Conservation (phyloP, 2,797 vertebrate genomes). For the Danionella dracula region DNA sequence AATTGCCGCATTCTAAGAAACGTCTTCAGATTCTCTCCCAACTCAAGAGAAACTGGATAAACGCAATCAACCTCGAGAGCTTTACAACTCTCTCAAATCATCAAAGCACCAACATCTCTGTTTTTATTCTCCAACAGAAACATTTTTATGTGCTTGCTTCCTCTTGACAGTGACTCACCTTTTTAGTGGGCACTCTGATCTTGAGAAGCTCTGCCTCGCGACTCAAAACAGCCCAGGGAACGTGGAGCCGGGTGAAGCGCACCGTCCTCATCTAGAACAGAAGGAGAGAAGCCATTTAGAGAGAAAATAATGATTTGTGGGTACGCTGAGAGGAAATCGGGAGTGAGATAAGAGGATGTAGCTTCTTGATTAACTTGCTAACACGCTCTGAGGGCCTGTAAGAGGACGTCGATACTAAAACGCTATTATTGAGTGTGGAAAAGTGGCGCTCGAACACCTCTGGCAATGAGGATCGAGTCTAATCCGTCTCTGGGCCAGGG, state of each 20-base stretch:
- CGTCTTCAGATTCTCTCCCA: too few relatives aligned
- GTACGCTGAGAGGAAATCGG: background rate
- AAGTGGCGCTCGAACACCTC: conserved; percentile 17
- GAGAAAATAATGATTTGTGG: background rate
- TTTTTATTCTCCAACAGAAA: background rate
- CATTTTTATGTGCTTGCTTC: background rate
- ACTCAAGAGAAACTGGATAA: too few relatives aligned
- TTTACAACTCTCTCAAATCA: background rate
- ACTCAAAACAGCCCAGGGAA: conserved; percentile 90
- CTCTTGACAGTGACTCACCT: conserved; percentile 67
- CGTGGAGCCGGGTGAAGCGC: conserved; percentile 85
- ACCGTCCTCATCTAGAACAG: conserved; percentile 41
- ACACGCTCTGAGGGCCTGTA: background rate
- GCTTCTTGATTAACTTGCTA: conserved; percentile 10
- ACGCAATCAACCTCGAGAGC: background rate
- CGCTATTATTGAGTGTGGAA: conserved; percentile 10
- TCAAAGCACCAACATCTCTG: background rate
- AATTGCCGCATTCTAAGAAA: too few relatives aligned
- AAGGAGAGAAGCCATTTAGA: background rate
- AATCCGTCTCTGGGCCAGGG: conserved; percentile 62
- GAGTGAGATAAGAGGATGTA: background rate
- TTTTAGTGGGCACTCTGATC: conserved; percentile 96
- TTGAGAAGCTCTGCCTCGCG: conserved; percentile 95
- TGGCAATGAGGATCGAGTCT: conserved; percentile 38
- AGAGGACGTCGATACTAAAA: conserved; percentile 9